phyloP scores from a whole-genome alignment of 2,797 vertebrate genomes.

The Enteromius unitaeniatus region DNA sequence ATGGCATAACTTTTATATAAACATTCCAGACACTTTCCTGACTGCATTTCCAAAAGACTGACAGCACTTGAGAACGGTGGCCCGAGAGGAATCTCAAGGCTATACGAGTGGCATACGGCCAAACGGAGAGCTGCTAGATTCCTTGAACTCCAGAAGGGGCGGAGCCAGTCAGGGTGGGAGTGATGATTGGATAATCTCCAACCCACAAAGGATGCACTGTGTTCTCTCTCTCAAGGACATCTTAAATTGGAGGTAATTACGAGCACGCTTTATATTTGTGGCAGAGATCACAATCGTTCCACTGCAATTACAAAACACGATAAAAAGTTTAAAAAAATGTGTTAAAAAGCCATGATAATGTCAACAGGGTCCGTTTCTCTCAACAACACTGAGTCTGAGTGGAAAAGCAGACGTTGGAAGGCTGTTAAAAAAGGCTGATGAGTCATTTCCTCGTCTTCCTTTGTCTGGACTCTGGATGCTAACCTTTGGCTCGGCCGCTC shows the following conservation, averaged over 20 bases:
- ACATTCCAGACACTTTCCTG: slow-evolving; percentile 54
- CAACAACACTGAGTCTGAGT: slow-evolving; percentile 20
- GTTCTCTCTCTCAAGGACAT: slow-evolving; percentile 29
- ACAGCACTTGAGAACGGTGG: slow-evolving; percentile 53
- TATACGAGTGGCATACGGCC: slow-evolving; percentile 41
- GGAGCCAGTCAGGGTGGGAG: slow-evolving; percentile 10
- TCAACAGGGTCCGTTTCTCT: slow-evolving; percentile 4
- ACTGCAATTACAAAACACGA: neutral
- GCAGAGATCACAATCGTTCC: neutral
- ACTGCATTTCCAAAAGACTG: slow-evolving; percentile 49
- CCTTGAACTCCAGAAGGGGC: slow-evolving; percentile 40
- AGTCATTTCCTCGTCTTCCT: slow-evolving; percentile 67
- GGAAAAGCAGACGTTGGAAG: slow-evolving; percentile 54
- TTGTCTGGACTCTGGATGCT: slow-evolving; percentile 65
- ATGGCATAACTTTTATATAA: slow-evolving; percentile 48
- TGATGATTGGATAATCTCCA: slow-evolving; percentile 41
- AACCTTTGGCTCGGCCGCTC: slow-evolving; percentile 64
- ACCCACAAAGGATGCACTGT: slow-evolving; percentile 47
- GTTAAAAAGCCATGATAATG: slow-evolving; percentile 14
- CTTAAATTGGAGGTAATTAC: slow-evolving; percentile 24
- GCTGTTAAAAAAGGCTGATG: slow-evolving; percentile 60
- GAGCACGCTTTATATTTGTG: neutral
- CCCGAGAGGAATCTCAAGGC: slow-evolving; percentile 60
- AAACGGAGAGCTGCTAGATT: slow-evolving; percentile 50
- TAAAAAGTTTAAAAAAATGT: neutral